Conservation (phyloP, 1,140 invertebrate genomes). For the Diuraphis noxia region DNA sequence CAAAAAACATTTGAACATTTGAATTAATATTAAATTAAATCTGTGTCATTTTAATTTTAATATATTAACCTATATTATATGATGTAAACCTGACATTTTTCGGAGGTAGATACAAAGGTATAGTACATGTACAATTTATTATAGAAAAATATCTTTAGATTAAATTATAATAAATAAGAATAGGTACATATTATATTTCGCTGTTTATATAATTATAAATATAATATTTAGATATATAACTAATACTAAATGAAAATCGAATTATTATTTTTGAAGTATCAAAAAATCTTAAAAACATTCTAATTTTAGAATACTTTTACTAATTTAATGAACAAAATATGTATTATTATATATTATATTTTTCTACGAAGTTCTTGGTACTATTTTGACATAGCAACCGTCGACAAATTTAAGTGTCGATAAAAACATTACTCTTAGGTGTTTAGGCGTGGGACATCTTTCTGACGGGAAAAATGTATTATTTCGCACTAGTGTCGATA, state of each 20-base stretch:
- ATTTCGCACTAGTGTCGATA: conserved; percentile 61
- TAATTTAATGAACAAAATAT: neutral
- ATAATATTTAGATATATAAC: neutral
- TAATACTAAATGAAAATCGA: neutral
- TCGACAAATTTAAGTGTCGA: conserved; percentile 20
- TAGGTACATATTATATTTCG: neutral
- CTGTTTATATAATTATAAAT: no score
- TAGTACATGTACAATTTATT: neutral
- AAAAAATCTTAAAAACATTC: neutral
- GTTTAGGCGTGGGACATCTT: conserved; percentile 1
- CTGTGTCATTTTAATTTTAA: neutral
- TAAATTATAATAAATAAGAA: neutral
- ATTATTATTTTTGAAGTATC: neutral
- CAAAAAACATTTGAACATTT: no score
- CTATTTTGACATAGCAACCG: conserved; percentile 30
- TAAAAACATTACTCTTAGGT: conserved; percentile 27
- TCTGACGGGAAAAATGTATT: conserved; percentile 36
- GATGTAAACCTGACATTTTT: neutral
- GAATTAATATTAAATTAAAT: no score
- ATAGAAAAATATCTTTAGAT: neutral
- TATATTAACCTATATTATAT: neutral
- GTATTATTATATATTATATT: neutral
- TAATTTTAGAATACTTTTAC: neutral
- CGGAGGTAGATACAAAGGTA: neutral
- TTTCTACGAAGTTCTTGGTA: neutral